Percentiles rank a stretch among this genome's conserved stretches.
Evolutionary conservation across 2,113 vertebrate genomes (phyloP).

Genomic region (Pelobates fuscus): DNA sequence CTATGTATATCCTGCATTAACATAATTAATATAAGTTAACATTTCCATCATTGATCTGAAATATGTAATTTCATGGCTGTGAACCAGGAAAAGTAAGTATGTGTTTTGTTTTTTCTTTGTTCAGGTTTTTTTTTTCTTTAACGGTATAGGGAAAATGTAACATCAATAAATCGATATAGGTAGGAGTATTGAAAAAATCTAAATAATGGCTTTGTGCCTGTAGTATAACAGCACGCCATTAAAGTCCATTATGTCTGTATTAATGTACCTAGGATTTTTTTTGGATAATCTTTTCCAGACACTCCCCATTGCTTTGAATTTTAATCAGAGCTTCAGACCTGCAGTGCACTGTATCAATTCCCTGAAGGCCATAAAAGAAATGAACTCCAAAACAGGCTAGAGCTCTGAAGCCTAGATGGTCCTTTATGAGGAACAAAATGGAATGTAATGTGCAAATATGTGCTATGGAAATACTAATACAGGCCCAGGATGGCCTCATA

Average conservation of each 20-base stretch:
- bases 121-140: not conserved
- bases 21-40: not conserved
- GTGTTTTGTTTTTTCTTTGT: not conserved
- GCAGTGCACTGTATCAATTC: not conserved
- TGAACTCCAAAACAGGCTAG: not conserved
- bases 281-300: not conserved
- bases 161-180: too few species aligned
- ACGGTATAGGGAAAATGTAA: too few species aligned
- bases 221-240: not conserved
- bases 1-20: not conserved
- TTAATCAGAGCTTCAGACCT: slow-evolving; percentile 12
- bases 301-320: slow-evolving; percentile 13
- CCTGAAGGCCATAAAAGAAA: slow-evolving; percentile 16
- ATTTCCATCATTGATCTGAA: not conserved
- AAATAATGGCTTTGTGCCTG: too few species aligned
- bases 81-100: not conserved
- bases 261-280: not conserved
- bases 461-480: slow-evolving; percentile 22
- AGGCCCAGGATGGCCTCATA: too few species aligned
- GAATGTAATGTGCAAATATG: slow-evolving; percentile 25
- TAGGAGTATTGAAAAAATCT: too few species aligned
- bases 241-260: not conserved
- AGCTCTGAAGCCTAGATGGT: slow-evolving; percentile 12
- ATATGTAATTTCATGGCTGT: not conserved
- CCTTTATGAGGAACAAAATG: slow-evolving; percentile 24